Conservation (phyloP, 1,140 invertebrate genomes). For the Chironomus tepperi region DNA sequence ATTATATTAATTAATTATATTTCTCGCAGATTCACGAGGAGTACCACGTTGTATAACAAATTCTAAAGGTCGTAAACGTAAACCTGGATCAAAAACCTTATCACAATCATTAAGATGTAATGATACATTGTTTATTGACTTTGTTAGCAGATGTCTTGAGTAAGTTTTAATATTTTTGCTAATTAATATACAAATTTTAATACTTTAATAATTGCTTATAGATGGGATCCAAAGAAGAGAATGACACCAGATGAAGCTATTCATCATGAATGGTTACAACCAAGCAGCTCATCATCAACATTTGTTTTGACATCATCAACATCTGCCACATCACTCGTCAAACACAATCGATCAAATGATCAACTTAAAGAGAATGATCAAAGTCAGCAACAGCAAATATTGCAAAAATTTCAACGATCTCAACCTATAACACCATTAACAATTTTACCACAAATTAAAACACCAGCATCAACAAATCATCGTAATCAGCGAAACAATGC, state of each 20-base stretch:
- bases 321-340: conserved; percentile 29
- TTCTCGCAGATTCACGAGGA: conserved; percentile 70
- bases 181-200: conserved; percentile 1
- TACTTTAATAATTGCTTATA: conserved; percentile 37
- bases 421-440: conserved; percentile 35
- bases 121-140: conserved; percentile 87
- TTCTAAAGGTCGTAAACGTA: conserved; percentile 80
- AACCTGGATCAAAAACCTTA: conserved; percentile 74
- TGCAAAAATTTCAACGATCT: conserved; percentile 27
- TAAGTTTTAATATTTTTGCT: conserved; percentile 45
- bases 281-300: conserved; percentile 35
- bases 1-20: no score
- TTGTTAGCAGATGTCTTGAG: conserved; percentile 86
- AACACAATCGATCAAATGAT: conserved; percentile 1
- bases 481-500: neutral
- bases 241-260: conserved; percentile 87
- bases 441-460: conserved; percentile 37
- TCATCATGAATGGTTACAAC: conserved; percentile 64
- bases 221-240: conserved; percentile 88
- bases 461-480: conserved; percentile 27
- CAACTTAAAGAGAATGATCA: conserved; percentile 18
- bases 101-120: conserved; percentile 68
- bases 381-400: neutral
- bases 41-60: conserved; percentile 86
- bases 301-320: conserved; percentile 32